phyloP scores from a whole-genome alignment of 53 echinoderm and acorn worm species.

The Apostichopus leukothele region DNA sequence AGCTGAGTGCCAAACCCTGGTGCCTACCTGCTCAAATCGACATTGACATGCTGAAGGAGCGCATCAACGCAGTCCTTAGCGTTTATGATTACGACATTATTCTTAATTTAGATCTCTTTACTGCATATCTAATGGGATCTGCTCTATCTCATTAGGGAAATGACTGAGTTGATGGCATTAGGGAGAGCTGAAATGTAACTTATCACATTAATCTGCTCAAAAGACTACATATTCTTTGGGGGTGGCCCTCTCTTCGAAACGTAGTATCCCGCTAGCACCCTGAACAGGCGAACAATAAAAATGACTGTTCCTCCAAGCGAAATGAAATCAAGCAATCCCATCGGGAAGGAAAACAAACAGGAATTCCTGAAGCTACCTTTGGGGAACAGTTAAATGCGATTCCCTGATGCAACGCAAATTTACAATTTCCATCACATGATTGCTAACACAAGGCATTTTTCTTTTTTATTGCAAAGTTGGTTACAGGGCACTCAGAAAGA shows the following conservation, averaged over 20 bases:
- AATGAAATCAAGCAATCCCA: constrained; percentile 21
- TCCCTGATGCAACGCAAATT: constrained; percentile 32
- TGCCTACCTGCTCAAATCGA: constrained; percentile 30
- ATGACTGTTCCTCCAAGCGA: constrained; percentile 34
- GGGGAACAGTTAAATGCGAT: constrained; percentile 44
- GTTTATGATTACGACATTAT: constrained; percentile 39
- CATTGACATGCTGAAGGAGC: constrained; percentile 34
- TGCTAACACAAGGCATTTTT: constrained; percentile 34
- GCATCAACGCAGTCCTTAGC: constrained; percentile 11
- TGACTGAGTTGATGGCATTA: constrained; percentile 15
- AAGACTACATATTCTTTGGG: constrained; percentile 11
- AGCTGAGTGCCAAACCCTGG: constrained; percentile 25
- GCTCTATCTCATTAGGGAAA: constrained; percentile 48
- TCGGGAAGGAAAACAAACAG: constrained; percentile 42
- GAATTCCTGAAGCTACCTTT: constrained; percentile 30
- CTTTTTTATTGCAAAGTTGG: constrained; percentile 16
- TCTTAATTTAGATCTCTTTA: constrained; percentile 42
- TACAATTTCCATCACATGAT: constrained; percentile 31
- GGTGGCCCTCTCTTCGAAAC: constrained; percentile 33
- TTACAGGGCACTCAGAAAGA: constrained; percentile 3
- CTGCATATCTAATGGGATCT: constrained; percentile 24
- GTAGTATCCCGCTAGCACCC: constrained; percentile 17
- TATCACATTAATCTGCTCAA: constrained; percentile 30
- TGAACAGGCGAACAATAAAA: constrained; percentile 35
- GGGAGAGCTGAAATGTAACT: constrained; percentile 26